Evolutionary conservation across 2,888 invertebrate genomes (phyloP).

Genomic region (Diarsia mendica): DNA sequence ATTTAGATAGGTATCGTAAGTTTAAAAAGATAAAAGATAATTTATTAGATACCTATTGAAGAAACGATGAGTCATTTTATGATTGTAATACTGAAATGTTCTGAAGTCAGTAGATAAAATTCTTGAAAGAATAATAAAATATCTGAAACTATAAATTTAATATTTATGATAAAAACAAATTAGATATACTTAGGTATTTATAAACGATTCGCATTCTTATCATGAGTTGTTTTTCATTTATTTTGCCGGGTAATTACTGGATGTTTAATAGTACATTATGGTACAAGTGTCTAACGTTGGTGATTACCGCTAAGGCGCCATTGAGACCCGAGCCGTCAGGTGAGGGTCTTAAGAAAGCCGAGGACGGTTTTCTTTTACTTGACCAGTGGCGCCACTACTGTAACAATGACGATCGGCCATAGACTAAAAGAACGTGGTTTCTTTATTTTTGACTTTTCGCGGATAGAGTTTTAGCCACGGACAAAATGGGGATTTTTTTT

Average conservation of each 20-base stretch:
- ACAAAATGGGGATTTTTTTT: no score
- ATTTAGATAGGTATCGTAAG: constrained; percentile 17
- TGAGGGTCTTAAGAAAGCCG: no score
- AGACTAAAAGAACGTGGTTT: no score
- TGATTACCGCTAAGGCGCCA: no score
- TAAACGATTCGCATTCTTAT: not conserved
- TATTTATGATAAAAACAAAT: not conserved
- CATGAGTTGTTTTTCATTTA: constrained; percentile 8
- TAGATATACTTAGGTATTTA: no score
- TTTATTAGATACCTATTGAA: not conserved
- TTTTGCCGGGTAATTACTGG: not conserved
- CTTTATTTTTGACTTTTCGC: no score
- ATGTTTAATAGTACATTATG: not conserved
- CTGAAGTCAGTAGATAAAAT: not conserved
- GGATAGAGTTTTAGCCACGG: no score
- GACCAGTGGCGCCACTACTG: no score
- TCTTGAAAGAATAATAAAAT: not conserved
- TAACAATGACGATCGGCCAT: no score
- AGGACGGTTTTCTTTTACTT: no score
- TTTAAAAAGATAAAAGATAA: constrained; percentile 1
- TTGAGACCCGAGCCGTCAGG: no score
- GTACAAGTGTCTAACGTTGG: no score
- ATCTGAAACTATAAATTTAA: not conserved
- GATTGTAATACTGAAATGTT: not conserved
- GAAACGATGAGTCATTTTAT: not conserved